Conservation (phyloP, 2,888 invertebrate genomes). For the Dryococelus australis region DNA sequence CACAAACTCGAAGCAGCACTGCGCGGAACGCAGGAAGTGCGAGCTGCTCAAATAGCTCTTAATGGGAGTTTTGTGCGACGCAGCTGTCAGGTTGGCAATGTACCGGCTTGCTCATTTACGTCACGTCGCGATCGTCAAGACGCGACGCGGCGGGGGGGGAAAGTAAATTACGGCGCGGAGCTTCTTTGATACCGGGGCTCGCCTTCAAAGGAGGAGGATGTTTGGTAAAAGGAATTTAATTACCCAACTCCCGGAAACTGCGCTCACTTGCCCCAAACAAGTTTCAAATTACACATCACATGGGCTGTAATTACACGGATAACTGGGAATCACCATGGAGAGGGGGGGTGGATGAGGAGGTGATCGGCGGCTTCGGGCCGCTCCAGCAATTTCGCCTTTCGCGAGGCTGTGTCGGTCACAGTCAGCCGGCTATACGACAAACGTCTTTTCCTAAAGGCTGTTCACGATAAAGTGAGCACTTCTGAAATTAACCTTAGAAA, state of each 20-base stretch:
- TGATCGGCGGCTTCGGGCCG: not conserved
- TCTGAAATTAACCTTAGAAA: too few species aligned
- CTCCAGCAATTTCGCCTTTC: not conserved
- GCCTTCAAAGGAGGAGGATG: not conserved
- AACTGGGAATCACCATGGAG: not conserved
- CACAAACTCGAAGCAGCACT: too few species aligned
- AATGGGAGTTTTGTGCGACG: too few species aligned
- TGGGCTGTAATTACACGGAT: not conserved
- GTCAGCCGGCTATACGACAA: too few species aligned
- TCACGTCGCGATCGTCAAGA: not conserved
- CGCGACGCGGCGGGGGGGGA: not conserved
- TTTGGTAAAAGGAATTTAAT: constrained; percentile 16
- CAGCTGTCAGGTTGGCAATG: too few species aligned
- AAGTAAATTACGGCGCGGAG: not conserved
- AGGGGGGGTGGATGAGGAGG: not conserved
- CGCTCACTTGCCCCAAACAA: constrained; percentile 9
- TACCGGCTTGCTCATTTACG: not conserved
- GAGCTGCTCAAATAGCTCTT: too few species aligned
- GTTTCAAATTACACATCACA: constrained; percentile 1
- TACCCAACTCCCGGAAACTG: not conserved
- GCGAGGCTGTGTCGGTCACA: not conserved
- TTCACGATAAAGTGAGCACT: too few species aligned
- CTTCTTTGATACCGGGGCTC: constrained; percentile 3
- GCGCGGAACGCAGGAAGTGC: too few species aligned
- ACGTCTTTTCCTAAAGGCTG: too few species aligned